Base-by-base conservation (phyloP, 1,140 invertebrate genomes). In the Heterodera carotae region DNA sequence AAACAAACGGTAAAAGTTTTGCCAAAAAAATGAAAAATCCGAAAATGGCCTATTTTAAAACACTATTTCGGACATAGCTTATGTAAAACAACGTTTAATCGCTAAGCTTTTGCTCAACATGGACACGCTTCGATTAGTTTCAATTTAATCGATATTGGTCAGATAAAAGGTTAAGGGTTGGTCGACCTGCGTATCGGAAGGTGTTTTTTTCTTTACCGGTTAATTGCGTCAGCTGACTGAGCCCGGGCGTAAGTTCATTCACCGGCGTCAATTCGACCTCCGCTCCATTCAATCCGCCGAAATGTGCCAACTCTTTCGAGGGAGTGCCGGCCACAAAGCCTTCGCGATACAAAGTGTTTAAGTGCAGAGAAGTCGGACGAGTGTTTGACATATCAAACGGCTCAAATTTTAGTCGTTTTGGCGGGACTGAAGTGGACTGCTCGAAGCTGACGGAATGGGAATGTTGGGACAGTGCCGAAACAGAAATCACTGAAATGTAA, bases 221-320 rank as follows among this genome's bases (percentile, higher is more conserved):
- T 12, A 74, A 74, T 31, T 74, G 71, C 3, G 39, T 43, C 3
- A 72, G 27, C 27, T 66, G 62, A 6, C 62, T 66, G 31, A 72
- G 56, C 12, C 43, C 43, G 29, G 69, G 36, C 4, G 69, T 39
- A 10, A 43, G 29, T 43, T 71, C 69, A 27, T 10, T 59, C 22
- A 22, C 31, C 18, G 69, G 36, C 4, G 69, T 71, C 33, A 60
- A 15, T 33, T 71, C 62, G 4, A 34, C 62, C 33, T 66, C 62
- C 62, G 62, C 22, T 22, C 29, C 62, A 56, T 56, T 56, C 48
- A 56, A 12, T 56, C 48, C 62, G 29, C 48, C 62, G 29, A 66
- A 66, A 15, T 34, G 48, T 56, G 48, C 22, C 62, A 66, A 34
- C 22, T 66, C 62, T 22, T 66, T 66, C 10, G 62, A 66, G n/a